A percentile compares a stretch with the other conserved stretches of the same genome.
These are phyloP conservation scores for Telmatochromis sp. DNA, from an alignment of 2,113 vertebrate genomes.

Conservation along the genomic window DNA sequence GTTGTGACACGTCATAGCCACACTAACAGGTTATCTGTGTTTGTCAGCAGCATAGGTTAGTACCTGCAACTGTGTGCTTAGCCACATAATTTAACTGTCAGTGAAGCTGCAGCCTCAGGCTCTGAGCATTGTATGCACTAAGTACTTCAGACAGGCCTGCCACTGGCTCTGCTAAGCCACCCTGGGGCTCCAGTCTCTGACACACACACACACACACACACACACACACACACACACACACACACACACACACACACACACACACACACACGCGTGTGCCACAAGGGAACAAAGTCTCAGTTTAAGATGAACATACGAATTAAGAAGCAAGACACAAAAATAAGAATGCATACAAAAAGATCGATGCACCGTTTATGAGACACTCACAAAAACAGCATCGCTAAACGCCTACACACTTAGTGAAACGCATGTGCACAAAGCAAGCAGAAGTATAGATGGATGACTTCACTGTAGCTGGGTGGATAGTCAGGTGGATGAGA, in stretches of 20 bases:
- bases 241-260: not conserved
- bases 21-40: not conserved
- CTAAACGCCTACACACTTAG: conserved; percentile 5
- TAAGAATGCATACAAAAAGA: not conserved
- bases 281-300: not conserved
- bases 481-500: conserved; percentile 26
- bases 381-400: not conserved
- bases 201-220: not conserved
- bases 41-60: conserved; percentile 5
- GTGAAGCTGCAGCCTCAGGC: not conserved
- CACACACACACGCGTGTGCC: not conserved
- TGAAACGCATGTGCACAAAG: not conserved
- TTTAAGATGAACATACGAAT: not conserved
- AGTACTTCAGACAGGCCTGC: conserved; percentile 38
- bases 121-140: conserved; percentile 17
- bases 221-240: no score
- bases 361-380: not conserved
- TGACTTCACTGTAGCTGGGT: not conserved
- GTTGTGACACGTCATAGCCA: not conserved
- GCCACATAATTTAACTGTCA: conserved; percentile 34
- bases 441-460: conserved; percentile 9
- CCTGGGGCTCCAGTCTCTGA: not conserved
- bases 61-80: conserved; percentile 11
- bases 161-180: conserved; percentile 4
- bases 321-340: not conserved